Conservation (phyloP, 2,113 vertebrate genomes). For the Ranitomeya variabilis region DNA sequence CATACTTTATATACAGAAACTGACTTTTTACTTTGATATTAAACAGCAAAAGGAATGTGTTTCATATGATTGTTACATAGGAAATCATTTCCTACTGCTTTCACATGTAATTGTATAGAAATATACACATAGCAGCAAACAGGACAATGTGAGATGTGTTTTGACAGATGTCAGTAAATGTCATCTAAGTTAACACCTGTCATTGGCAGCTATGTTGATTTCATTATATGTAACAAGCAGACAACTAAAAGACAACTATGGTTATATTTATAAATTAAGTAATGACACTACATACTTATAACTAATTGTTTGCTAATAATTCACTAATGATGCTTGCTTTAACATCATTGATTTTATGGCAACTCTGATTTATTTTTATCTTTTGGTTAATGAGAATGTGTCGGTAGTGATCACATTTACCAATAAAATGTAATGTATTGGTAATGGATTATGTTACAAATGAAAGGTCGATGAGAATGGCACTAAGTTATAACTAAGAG, state of each 20-base stretch:
- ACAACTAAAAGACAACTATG: not conserved
- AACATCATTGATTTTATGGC: not conserved
- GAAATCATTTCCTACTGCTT: not conserved
- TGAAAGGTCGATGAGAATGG: not conserved
- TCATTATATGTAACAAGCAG: not conserved
- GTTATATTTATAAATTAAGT: not conserved
- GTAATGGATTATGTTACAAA: constrained; percentile 17
- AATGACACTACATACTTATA: not conserved
- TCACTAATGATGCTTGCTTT: constrained; percentile 1
- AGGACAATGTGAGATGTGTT: not conserved
- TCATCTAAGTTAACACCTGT: not conserved
- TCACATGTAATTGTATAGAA: not conserved
- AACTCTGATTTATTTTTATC: not conserved
- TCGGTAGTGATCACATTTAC: not conserved
- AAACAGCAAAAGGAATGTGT: not conserved
- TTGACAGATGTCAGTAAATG: constrained; percentile 1
- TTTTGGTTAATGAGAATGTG: constrained; percentile 1
- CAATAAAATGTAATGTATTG: not conserved
- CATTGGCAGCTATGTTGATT: not conserved
- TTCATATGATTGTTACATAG: not conserved
- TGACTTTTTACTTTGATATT: not conserved
- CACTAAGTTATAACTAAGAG: not conserved
- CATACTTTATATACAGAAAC: not conserved
- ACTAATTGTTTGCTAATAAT: not conserved
- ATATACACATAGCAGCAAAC: not conserved